A percentile compares a stretch with the other conserved stretches of the same genome.
These are phyloP conservation scores for Drosophila kepulauana DNA, from an alignment of 1,140 invertebrate species.

Conservation along the genomic window DNA sequence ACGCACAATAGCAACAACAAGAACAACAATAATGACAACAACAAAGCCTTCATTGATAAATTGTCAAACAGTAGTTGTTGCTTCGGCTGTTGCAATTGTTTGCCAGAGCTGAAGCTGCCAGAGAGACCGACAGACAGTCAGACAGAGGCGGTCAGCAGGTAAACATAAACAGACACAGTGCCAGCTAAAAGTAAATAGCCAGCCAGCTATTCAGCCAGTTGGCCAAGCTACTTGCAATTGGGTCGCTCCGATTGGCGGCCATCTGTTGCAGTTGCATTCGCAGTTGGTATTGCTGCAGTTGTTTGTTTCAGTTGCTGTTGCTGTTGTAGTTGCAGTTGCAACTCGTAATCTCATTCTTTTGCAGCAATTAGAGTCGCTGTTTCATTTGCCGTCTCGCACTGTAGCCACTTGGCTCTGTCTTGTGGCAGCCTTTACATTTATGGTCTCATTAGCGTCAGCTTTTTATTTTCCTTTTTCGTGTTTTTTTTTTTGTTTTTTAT, in stretches of 20 bases:
- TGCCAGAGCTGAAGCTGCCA: constrained; percentile 10
- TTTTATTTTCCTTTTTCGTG: constrained; percentile 43
- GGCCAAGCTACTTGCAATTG: constrained; percentile 68
- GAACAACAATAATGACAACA: constrained; percentile 28
- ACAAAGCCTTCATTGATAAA: constrained; percentile 74
- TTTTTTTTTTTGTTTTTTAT: constrained; percentile 14
- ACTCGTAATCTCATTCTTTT: constrained; percentile 71
- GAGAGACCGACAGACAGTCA: constrained; percentile 1
- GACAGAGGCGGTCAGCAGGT: constrained; percentile 55
- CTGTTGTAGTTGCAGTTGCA: constrained; percentile 18
- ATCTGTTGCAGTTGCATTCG: constrained; percentile 76
- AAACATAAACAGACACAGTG: constrained; percentile 68
- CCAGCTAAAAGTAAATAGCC: constrained; percentile 75
- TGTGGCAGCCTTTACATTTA: constrained; percentile 66
- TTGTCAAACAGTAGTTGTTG: constrained; percentile 74
- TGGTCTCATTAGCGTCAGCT: constrained; percentile 77
- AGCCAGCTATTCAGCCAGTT: constrained; percentile 52
- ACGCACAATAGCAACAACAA: constrained; percentile 50
- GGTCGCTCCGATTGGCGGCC: constrained; percentile 69
- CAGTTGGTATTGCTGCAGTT: constrained; percentile 21
- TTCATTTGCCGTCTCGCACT: constrained; percentile 51
- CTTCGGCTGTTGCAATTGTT: constrained; percentile 60
- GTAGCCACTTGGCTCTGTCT: constrained; percentile 28
- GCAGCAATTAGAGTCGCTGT: constrained; percentile 73
- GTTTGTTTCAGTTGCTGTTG: neutral